Conservation (phyloP, 2,888 invertebrate genomes). For the Aphodius granarius region DNA sequence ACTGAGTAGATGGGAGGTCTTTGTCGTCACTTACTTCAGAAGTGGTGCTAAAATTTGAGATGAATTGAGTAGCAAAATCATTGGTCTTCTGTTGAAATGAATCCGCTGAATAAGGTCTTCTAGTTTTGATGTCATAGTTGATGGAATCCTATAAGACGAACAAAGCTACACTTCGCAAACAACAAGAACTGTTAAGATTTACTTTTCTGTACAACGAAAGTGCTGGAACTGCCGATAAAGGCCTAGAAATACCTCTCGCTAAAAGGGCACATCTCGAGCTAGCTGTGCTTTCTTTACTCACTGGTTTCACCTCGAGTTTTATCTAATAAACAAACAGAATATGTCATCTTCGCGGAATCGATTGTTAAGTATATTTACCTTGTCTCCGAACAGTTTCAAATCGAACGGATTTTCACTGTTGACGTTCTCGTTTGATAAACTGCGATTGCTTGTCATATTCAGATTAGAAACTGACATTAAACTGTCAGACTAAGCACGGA, state of each 20-base stretch:
- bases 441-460: neutral
- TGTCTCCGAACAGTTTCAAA: constrained; percentile 38
- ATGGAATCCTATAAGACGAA: constrained; percentile 35
- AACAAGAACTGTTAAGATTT: constrained; percentile 10
- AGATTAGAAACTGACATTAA: neutral
- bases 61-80: neutral
- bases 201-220: constrained; percentile 34
- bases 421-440: constrained; percentile 11
- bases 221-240: constrained; percentile 45
- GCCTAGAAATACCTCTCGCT: constrained; percentile 40
- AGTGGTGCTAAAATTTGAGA: neutral
- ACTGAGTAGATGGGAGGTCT: constrained; percentile 42
- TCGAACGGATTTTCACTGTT: constrained; percentile 23
- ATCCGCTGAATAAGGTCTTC: constrained; percentile 47
- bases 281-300: constrained; percentile 41
- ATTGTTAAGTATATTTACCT: constrained; percentile 29
- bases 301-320: constrained; percentile 41
- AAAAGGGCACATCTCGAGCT: constrained; percentile 43
- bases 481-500: neutral
- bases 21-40: constrained; percentile 37
- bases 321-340: constrained; percentile 40
- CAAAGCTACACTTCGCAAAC: no score
- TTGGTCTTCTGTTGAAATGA: constrained; percentile 28
- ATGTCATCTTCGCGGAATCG: neutral
- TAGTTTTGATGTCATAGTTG: constrained; percentile 30